Conservation (phyloP, 2,888 invertebrate genomes). For the Neria commutata region DNA sequence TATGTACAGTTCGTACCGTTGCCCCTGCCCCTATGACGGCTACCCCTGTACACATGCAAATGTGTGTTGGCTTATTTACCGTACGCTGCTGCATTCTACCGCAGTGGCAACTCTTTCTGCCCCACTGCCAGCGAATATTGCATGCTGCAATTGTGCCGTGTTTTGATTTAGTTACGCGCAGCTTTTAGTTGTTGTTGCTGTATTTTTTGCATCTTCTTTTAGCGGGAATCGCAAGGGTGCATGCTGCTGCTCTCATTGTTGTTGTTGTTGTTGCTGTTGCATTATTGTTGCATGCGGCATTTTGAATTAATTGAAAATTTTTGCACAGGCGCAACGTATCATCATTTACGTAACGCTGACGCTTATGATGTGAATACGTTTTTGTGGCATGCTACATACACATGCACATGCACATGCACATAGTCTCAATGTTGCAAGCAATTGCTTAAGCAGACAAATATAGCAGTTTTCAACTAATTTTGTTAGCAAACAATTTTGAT, state of each 20-base stretch:
- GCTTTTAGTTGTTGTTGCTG: slow-evolving; percentile 4
- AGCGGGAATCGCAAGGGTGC: too few relatives aligned
- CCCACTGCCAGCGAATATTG: too few relatives aligned
- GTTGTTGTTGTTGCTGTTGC: slow-evolving; percentile 14
- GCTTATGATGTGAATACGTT: too few relatives aligned
- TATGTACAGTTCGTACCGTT: slow-evolving; percentile 4
- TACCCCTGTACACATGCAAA: slow-evolving; percentile 25
- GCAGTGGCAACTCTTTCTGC: too few relatives aligned
- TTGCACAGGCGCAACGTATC: too few relatives aligned
- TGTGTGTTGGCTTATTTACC: slow-evolving; percentile 25
- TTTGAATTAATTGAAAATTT: slow-evolving; percentile 48
- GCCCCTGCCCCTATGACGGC: slow-evolving; percentile 43
- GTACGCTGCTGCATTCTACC: slow-evolving; percentile 14
- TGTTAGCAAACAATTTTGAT: too few relatives aligned
- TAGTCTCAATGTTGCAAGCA: too few relatives aligned
- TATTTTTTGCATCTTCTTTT: not conserved
- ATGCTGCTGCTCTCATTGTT: not conserved
- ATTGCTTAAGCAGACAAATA: too few relatives aligned
- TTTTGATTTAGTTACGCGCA: slow-evolving; percentile 50
- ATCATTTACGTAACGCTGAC: too few relatives aligned
- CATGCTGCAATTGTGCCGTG: slow-evolving; percentile 18
- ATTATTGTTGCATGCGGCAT: slow-evolving; percentile 14
- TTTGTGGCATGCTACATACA: too few relatives aligned
- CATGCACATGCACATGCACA: too few relatives aligned
- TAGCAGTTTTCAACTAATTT: too few relatives aligned